Evolutionary conservation across 2,888 invertebrate genomes (phyloP), one percentile per base, ranked within the genome.

Genomic region (Meandrusa payeni): DNA sequence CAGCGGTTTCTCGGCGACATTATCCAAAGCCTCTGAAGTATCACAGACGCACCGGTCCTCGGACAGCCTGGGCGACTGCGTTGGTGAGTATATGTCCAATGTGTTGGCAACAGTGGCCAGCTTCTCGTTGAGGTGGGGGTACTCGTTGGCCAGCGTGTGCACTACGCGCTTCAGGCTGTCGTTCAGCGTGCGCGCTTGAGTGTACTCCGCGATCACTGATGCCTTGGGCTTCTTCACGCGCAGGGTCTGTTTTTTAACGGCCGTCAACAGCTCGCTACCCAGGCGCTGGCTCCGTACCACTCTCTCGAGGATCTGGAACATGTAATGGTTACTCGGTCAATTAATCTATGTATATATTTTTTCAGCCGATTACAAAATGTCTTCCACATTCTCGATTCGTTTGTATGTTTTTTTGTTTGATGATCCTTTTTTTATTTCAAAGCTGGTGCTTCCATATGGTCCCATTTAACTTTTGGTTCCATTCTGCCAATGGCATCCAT

Each of bases 201-300:
- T 70, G 54, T 90, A 88, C 57, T 93, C 92, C 0, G 76, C 67
- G 2, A 89, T 73, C 3, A 93, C 69, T 1, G 80, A 55, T 0
- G 77, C 54, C 44, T 91, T 89, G 0, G 88, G 79, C 31, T 81
- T 86, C 46, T 58, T 70, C 1, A 76, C 61, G 23, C 67, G 70
- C 1, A 86, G 50, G 0, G 76, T 73, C 39, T 79, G 79, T 0
- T 81, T 73, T 43, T 88, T 88, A 1, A 87, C 65, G 0, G 91
- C 77, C 1, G 85, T 85, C 0, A 78, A 60, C 40, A 93, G 89
- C 54, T 93, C 89, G 50, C 85, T 90, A 17, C 92, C 90, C 48
- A 93, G 91, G 17, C 92, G 90, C 66, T 95, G 95, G 54, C 91
- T 90, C 32, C 92, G 89, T 0, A 94, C 89, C 10, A 95, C 89